Evolutionary conservation across 2,888 invertebrate genomes (phyloP).

Genomic region (Ectropis crepuscularia): DNA sequence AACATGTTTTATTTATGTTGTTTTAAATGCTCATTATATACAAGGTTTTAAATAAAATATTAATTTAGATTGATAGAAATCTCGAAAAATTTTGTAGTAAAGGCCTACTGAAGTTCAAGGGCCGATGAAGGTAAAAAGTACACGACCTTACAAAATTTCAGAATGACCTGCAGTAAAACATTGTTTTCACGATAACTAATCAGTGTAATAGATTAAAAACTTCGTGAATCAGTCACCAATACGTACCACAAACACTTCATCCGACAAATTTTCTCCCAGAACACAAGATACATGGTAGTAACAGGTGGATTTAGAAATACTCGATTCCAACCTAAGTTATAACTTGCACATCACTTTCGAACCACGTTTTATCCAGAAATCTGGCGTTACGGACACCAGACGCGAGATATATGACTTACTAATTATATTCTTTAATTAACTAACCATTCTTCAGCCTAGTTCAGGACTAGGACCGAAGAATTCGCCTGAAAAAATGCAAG

Average conservation of each 20-base stretch:
- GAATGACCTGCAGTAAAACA: conserved; percentile 43
- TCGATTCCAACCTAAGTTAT: conserved; percentile 61
- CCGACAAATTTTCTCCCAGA: conserved; percentile 56
- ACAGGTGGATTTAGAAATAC: conserved; percentile 64
- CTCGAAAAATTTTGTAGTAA: neutral
- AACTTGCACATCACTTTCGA: conserved; percentile 58
- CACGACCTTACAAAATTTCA: conserved; percentile 52
- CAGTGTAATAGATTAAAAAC: conserved; percentile 4
- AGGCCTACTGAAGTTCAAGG: neutral
- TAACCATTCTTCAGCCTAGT: conserved; percentile 46
- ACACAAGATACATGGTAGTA: conserved; percentile 53
- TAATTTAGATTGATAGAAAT: neutral
- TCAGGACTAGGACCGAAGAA: conserved; percentile 62
- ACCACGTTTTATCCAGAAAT: conserved; percentile 57
- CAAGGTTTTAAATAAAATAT: neutral
- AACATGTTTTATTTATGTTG: no score
- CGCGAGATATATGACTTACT: conserved; percentile 33
- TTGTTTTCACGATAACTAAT: conserved; percentile 37
- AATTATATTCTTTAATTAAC: conserved; percentile 41
- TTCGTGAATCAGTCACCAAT: conserved; percentile 34
- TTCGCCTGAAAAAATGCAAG: conserved; percentile 78
- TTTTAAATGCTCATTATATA: no score
- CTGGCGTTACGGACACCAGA: conserved; percentile 35
- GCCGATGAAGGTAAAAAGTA: conserved; percentile 15
- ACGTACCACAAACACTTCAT: conserved; percentile 79